A percentile compares a stretch with the other conserved stretches of the same genome.
Conservation (phyloP, 2,888 invertebrate species). For the Lottia gigantea region DNA sequence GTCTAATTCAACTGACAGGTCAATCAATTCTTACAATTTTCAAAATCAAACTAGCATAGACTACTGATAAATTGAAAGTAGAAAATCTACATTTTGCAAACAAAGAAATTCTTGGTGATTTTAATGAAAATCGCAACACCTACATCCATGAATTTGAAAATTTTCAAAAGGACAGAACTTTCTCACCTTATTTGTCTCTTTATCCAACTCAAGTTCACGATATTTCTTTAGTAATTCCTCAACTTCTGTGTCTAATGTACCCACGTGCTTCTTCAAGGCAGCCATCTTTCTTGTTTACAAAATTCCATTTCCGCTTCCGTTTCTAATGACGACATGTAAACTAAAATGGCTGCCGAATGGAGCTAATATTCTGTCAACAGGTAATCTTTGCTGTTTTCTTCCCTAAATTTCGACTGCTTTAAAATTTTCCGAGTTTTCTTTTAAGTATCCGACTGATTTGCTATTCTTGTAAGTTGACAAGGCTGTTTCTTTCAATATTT, state of each 20-base stretch:
- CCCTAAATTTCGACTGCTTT: no score
- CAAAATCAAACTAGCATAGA: no score
- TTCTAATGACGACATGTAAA: constrained; percentile 42
- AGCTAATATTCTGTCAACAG: not conserved
- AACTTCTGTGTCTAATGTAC: constrained; percentile 27
- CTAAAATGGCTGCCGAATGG: constrained; percentile 31
- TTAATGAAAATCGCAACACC: not conserved
- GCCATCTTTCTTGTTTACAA: constrained; percentile 28
- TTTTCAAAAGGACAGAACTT: not conserved
- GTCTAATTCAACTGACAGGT: no score
- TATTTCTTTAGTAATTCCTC: constrained; percentile 30
- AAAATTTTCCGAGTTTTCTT: no score
- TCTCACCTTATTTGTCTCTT: constrained; percentile 27
- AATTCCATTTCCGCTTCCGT: constrained; percentile 36
- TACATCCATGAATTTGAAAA: not conserved
- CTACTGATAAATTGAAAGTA: not conserved
- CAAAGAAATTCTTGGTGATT: not conserved
- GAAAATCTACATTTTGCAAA: no score
- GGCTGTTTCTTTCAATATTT: no score
- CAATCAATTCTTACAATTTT: no score
- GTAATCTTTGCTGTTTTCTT: not conserved
- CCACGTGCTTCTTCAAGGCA: constrained; percentile 20
- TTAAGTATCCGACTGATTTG: no score
- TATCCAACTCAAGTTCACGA: constrained; percentile 26
- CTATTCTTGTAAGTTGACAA: no score